Evolutionary conservation across 1,140 invertebrate genomes (phyloP), one percentile per base, ranked within the genome.

Genomic region (Varroa destructor): DNA sequence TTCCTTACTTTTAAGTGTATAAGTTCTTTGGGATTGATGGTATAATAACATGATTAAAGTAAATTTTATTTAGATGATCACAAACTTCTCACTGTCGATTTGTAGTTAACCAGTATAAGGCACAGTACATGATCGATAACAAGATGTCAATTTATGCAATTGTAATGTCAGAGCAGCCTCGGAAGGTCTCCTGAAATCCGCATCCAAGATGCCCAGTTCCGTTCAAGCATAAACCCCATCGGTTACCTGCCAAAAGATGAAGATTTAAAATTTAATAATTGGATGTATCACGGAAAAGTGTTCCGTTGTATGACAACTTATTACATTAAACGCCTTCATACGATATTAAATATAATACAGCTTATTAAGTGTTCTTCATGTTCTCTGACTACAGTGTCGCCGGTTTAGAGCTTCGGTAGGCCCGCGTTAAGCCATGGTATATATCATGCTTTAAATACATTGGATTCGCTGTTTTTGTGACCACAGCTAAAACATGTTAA

Each of bases 131-230:
- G 4, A 51, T 3, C 4, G 8, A 51, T 51, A 51, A 8, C 8
- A 8, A 51, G 8, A 51, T 51, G 8, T 51, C 8, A 3, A 67
- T 3, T 67, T 46, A 67, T 43, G 61, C 84, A 36, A 93, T 87
- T 1, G 84, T 81, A 10, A 93, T 86, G 76, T 93, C 90, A 0
- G 90, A 86, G 75, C 90, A 93, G 0, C 88, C 86, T 6, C 90
- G 83, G 77, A 93, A 93, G 77, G 91, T 88, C 77, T 92, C 89
- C 78, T 92, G 89, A 0, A 86, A 86, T 0, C 90, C 90, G 77
- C 89, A 92, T 1, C 89, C 89, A 1, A 90, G 85, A 0, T 84
- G 84, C 54, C 85, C 86, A 55, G 84, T 84, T 55, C 77, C 79
- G 73, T 81, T 75, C 6, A 72, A 73, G 73, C 81, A 79, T 58